Base-by-base conservation (phyloP, 2,113 vertebrate species). In the Poeciliopsis retropinna region DNA sequence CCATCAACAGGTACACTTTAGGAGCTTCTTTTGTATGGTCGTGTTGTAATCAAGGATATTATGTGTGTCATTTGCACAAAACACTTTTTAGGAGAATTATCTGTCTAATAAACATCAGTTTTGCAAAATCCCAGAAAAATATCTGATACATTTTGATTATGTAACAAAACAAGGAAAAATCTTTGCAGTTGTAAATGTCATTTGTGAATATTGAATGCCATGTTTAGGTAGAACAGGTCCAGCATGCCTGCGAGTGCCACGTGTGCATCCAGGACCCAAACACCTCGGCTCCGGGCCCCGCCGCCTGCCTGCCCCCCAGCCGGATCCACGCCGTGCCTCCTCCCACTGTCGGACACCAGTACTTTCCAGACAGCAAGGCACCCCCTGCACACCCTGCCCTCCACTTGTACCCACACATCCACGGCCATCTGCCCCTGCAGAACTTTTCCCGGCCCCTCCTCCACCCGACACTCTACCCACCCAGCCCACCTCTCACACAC, bases 341-440 rank as follows among this genome's bases (percentile, higher is more conserved):
- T 61, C 78, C 91, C 0, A 14, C 80, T 31, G 79, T 87, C 0
- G 94, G 96, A 80, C 98, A 97, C 81, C 97, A 97, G 93, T 97
- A 98, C 83, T 95, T 98, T 89, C 95, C 97, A n/a, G 97, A 99
- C 90, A 96, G 95, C 94, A 98, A 97, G 83, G 93, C 95, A 60
- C 89, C 96, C 61, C 96, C 96, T 29, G 87, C 96, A 64, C 97
- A 98, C 88, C 97, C 97, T 0, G 96, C 97, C 73, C 95, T 98
- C 89, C 98, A 99, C 85, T 96, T 99, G 60, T 99, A 99, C 88
- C 98, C 98, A 73, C 98, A 99, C 90, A 99, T 99, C 86, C 98
- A 99, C 12, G 98, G 97, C 64, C 98, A 99, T 83, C 92, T 97
- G 89, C 98, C 98, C 61, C 87, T 99, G 83, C 97, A 98, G 92